Evolutionary conservation across 2,797 vertebrate genomes (phyloP), one percentile per base, ranked within the genome.

Genomic region (Cuculus canorus): DNA sequence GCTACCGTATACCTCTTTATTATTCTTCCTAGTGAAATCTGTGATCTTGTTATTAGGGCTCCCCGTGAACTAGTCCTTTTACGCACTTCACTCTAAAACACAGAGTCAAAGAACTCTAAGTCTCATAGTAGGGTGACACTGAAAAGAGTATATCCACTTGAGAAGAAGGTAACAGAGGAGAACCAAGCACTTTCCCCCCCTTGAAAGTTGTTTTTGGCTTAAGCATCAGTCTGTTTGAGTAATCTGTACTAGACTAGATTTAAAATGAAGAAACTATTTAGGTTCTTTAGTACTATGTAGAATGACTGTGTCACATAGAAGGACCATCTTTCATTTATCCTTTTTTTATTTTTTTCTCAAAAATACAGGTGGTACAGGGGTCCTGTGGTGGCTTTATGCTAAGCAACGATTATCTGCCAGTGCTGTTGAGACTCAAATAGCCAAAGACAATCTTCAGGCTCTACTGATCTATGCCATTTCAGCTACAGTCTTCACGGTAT

Each of bases 301-400:
- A 72, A 30, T 60, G 50, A 28, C 25, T n/a, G 10, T 15, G 17
- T 90, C 17, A 63, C 12, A 8, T 14, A 91, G 32, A 73, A 69
- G 45, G 35, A 64, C 11, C 25, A 17, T 43, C 8, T 50, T 71
- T 65, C 4, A 32, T 56, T 82, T 75, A 45, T 32, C 33, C 6
- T 79, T 68, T 86, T 30, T 47, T 22, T 82, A 63, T 33, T 59
- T 69, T 41, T 13, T 7, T 12, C 12, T 75, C 78, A 84, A 43
- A 90, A 93, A 88, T 77, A 24, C 71, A 99, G 99, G 98, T 94
- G 99, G 99, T 76, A 99, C 99, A 43, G 98, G 99, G 76, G 98
- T 99, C 35, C 98, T 99, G 14, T 99, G 99, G 99, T 99, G 99
- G 99, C 97, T 99, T 12, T 99, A 99, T 92, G 98, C 99, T 73